Conservation (phyloP, 2,113 vertebrate species). For the Columba janthina region DNA sequence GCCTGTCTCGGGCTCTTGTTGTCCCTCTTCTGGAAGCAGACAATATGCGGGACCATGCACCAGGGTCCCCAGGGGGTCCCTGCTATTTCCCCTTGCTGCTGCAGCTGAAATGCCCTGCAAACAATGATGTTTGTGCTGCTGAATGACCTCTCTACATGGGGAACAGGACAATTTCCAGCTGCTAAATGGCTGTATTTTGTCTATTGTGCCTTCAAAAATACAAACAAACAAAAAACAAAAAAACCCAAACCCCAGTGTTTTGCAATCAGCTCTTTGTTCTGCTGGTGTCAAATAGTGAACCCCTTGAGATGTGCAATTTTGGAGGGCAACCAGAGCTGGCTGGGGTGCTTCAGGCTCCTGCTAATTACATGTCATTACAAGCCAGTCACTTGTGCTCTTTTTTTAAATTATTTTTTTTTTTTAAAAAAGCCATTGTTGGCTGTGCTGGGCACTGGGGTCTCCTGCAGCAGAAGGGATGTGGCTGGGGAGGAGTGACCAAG, state of each 20-base stretch:
- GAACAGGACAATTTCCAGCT: background rate
- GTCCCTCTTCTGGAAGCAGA: background rate
- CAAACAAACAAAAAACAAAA: no score
- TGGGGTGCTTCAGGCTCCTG: background rate
- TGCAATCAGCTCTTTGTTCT: background rate
- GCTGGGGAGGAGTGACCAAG: background rate
- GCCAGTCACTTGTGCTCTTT: background rate
- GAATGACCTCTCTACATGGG: fast-evolving
- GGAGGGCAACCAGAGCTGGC: fast-evolving
- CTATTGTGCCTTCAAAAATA: background rate
- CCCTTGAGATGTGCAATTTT: background rate
- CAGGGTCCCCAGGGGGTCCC: no score
- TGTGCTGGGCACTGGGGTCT: background rate
- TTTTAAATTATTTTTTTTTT: background rate
- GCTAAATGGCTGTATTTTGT: background rate
- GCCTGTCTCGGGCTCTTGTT: background rate
- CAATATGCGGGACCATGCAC: fast-evolving
- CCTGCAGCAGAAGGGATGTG: background rate
- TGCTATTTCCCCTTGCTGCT: background rate
- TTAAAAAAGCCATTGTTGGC: background rate
- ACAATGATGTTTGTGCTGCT: fast-evolving
- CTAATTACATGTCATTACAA: background rate
- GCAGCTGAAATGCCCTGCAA: background rate
- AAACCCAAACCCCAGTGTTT: background rate
- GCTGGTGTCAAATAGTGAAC: background rate